phyloP scores from a whole-genome alignment of 1,140 invertebrate genomes.

The Drosophila aff. region DNA sequence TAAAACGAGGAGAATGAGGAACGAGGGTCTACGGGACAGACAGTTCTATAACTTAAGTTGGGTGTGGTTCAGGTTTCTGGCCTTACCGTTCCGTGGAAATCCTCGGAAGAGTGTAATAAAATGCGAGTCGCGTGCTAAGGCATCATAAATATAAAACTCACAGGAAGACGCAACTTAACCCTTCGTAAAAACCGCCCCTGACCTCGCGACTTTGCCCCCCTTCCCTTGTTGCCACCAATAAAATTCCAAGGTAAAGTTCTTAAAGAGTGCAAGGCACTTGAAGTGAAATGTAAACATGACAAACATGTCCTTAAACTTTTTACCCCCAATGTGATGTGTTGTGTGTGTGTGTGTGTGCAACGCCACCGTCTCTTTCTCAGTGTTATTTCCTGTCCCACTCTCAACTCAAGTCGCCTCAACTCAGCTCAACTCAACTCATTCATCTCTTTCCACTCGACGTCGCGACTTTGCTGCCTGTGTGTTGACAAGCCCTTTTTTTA shows the following conservation, averaged over 20 bases:
- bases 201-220: conserved; percentile 19
- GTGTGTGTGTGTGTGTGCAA: conserved; percentile 1
- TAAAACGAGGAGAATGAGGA: conserved; percentile 24
- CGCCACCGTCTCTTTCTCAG: conserved; percentile 9
- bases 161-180: conserved; percentile 50
- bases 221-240: neutral
- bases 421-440: conserved; percentile 20
- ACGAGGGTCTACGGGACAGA: conserved; percentile 15
- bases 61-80: conserved; percentile 32
- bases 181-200: conserved; percentile 42
- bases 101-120: conserved; percentile 58
- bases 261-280: conserved; percentile 49
- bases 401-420: conserved; percentile 10
- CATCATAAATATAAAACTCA: conserved; percentile 71
- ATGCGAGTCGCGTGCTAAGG: conserved; percentile 68
- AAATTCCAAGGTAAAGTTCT: conserved; percentile 52
- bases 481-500: conserved; percentile 76
- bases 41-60: conserved; percentile 29
- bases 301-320: conserved; percentile 75
- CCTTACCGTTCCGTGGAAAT: conserved; percentile 17
- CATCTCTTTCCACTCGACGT: conserved; percentile 27
- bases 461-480: conserved; percentile 22
- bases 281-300: conserved; percentile 61
- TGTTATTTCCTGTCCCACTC: conserved; percentile 21
- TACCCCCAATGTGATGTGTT: neutral